Evolutionary conservation across 2,113 vertebrate species (phyloP).

Genomic region (Pycnonotus jocosus): DNA sequence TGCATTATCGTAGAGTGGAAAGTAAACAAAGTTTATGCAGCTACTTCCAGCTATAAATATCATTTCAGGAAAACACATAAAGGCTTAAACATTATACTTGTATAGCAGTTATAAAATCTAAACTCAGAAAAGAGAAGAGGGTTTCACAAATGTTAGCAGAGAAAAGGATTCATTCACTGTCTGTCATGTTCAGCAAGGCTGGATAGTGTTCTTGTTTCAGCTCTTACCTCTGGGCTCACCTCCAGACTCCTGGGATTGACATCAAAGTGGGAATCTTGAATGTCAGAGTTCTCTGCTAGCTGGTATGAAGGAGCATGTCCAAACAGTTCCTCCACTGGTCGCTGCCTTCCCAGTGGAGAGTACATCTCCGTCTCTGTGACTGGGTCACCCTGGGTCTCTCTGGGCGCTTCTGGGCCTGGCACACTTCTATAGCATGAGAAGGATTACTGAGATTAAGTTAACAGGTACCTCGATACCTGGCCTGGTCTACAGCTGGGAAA

Average conservation of each 20-base stretch:
- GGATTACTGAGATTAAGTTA: neutral
- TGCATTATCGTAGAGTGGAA: neutral
- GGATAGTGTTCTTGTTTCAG: neutral
- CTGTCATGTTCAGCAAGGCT: neutral
- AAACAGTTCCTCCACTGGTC: neutral
- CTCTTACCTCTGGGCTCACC: neutral
- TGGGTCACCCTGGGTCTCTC: neutral
- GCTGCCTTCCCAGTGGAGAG: accelerated
- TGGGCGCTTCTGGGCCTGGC: neutral
- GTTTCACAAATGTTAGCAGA: neutral
- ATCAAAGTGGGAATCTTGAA: neutral
- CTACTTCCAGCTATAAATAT: neutral
- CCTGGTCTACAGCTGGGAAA: neutral
- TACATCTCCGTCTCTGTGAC: neutral
- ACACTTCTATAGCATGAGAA: neutral
- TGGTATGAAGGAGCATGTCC: neutral
- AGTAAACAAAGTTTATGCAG: neutral
- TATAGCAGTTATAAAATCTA: neutral
- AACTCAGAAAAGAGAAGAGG: neutral
- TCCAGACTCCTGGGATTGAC: neutral
- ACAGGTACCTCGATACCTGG: neutral
- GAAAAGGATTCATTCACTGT: neutral
- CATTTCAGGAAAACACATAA: neutral
- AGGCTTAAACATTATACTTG: neutral
- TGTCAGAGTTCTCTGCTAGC: neutral